phyloP scores from a whole-genome alignment of 37 sponge, comb jelly and placozoan genomes.

The Mnemiopsis leidyi region DNA sequence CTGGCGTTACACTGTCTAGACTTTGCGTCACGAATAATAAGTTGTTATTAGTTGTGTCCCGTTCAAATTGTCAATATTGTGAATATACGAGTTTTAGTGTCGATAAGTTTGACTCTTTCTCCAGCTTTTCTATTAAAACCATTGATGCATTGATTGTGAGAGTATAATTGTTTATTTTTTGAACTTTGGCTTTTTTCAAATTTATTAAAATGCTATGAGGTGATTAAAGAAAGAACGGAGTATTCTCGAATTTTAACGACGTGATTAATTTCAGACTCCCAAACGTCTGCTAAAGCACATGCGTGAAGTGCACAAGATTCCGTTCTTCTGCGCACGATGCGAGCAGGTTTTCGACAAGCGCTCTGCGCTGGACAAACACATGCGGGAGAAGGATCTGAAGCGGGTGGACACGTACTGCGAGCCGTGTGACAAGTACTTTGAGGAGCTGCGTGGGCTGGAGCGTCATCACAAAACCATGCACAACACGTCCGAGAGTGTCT shows the following conservation, averaged over 20 bases:
- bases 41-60: too few relatives aligned
- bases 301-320: conserved; percentile 58
- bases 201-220: not conserved
- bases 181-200: not conserved
- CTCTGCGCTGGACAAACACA: conserved; percentile 21
- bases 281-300: conserved; percentile 33
- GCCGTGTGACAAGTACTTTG: conserved; percentile 50
- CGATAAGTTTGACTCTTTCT: too few relatives aligned
- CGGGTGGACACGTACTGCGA: conserved; percentile 38
- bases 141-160: not conserved
- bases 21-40: too few relatives aligned
- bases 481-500: not conserved
- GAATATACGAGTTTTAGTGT: too few relatives aligned
- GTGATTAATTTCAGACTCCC: not conserved
- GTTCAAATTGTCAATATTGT: too few relatives aligned
- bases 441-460: conserved; percentile 22
- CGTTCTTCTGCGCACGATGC: conserved; percentile 34
- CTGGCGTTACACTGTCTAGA: too few relatives aligned
- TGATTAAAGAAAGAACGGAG: too few relatives aligned
- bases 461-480: conserved; percentile 49
- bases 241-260: too few relatives aligned
- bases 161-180: not conserved
- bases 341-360: conserved; percentile 47
- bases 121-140: too few relatives aligned
- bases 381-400: conserved; percentile 38